These are phyloP conservation scores for Trichopoda pennipes DNA, from an alignment of 2,888 invertebrate genomes.

Conservation along the genomic window DNA sequence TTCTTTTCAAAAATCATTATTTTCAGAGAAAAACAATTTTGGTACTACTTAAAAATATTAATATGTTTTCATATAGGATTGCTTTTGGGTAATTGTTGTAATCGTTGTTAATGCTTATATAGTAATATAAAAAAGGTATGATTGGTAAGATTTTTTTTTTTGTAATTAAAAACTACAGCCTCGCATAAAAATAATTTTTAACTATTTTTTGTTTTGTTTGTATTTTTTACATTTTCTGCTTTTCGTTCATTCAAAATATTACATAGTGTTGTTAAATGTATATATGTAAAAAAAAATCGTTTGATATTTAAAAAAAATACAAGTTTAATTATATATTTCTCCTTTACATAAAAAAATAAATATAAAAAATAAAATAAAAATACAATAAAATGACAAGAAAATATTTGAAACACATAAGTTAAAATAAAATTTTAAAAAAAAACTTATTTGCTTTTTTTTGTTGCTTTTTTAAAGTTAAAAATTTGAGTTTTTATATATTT, in stretches of 20 bases:
- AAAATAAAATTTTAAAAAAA: constrained; percentile 66
- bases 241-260: constrained; percentile 48
- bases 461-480: constrained; percentile 55
- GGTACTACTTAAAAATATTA: constrained; percentile 66
- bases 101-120: constrained; percentile 69
- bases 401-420: constrained; percentile 72
- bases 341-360: constrained; percentile 50
- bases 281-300: constrained; percentile 36
- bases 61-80: constrained; percentile 66
- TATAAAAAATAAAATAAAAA: constrained; percentile 60
- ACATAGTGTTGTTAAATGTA: constrained; percentile 31
- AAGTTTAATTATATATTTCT: constrained; percentile 57
- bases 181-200: constrained; percentile 63
- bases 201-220: constrained; percentile 47
- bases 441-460: constrained; percentile 51
- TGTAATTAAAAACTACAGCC: constrained; percentile 68
- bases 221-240: constrained; percentile 35
- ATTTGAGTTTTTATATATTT: constrained; percentile 56
- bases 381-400: constrained; percentile 71
- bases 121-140: constrained; percentile 67
- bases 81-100: constrained; percentile 68
- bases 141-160: constrained; percentile 64
- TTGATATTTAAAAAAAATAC: constrained; percentile 50
- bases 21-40: constrained; percentile 53
- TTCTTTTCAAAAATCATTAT: constrained; percentile 1